Base-by-base conservation (phyloP, 2,888 invertebrate species). In the Schrankia costaestrigalis region DNA sequence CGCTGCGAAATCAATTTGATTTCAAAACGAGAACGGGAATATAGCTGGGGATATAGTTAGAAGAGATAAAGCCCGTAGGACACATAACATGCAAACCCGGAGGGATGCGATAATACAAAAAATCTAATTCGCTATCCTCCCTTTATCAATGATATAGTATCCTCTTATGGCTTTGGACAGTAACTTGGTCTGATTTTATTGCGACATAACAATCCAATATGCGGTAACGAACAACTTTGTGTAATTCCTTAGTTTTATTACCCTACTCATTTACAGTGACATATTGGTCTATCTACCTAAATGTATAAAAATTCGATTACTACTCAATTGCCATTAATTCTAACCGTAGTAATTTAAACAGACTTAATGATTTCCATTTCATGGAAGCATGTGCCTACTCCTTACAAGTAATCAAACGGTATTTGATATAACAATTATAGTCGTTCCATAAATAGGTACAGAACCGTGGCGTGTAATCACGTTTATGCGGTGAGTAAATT, bases 51-150 rank as follows among this genome's bases (percentile, higher is more conserved):
- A 65, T 72, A 73, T 58, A 48, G 35, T 23, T 54, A 36, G 31
- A 28, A 31, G 26, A 71, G 71, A 74, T 78, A 73, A 71, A 46
- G 51, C 47, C 56, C 53, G 41, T 31, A 53, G 56, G 52, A 63
- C 53, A 53, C 49, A 56, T 63, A 56, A 53, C 45, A 57, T 57
- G 61, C 48, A 58, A 57, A 62, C 58, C 72, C 65, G 54, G 56
- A 56, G 71, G 63, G 62, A 65, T 54, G 44, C 57, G 62, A 71
- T 68, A 75, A 79, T 76, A 78, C 67, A 60, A 47, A 55, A 59
- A 68, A 70, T 72, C 63, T 59, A 64, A 65, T 63, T 56, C 45
- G 52, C 53, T 44, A 56, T 63, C 51, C 56, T 47, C 56, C 61
- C 58, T 59, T 64, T 67, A 69, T 63, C 63, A 62, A 53, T 54